Conservation (phyloP, 2,113 vertebrate species). For the Leptodactylus fuscus region DNA sequence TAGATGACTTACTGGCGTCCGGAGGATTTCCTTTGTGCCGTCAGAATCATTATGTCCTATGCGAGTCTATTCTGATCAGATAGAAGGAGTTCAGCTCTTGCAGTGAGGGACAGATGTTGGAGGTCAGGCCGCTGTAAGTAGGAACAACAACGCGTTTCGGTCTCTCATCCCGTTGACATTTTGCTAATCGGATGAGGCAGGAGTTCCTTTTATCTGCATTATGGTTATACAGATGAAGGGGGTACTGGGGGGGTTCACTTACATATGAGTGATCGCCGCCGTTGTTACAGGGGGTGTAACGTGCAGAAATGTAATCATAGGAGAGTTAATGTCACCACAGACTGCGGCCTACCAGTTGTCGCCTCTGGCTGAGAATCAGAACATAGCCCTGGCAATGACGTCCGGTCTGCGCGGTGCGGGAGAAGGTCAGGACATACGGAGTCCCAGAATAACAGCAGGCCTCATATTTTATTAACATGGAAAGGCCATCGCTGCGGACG, state of each 20-base stretch:
- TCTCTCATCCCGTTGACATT: neutral
- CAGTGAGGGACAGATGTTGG: neutral
- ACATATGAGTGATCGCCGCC: neutral
- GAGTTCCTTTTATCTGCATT: neutral
- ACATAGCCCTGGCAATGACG: neutral
- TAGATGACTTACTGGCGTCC: too few relatives aligned
- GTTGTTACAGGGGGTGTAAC: neutral
- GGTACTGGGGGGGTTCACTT: neutral
- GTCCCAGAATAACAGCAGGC: neutral
- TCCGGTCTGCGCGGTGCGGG: neutral
- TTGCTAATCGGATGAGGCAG: neutral
- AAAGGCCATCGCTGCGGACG: neutral
- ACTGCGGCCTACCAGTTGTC: too few relatives aligned
- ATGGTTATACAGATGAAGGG: neutral
- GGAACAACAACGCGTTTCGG: neutral
- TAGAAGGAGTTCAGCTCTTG: neutral
- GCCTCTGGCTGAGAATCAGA: neutral
- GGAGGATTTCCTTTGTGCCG: neutral
- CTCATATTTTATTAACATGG: neutral
- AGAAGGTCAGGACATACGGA: neutral
- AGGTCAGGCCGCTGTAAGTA: neutral
- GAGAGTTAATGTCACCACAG: neutral
- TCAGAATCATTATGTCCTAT: neutral
- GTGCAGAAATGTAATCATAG: neutral
- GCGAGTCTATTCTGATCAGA: neutral